These are phyloP conservation scores for Ceratothoa steindachneri DNA, from an alignment of 2,888 invertebrate species.

Conservation along the genomic window DNA sequence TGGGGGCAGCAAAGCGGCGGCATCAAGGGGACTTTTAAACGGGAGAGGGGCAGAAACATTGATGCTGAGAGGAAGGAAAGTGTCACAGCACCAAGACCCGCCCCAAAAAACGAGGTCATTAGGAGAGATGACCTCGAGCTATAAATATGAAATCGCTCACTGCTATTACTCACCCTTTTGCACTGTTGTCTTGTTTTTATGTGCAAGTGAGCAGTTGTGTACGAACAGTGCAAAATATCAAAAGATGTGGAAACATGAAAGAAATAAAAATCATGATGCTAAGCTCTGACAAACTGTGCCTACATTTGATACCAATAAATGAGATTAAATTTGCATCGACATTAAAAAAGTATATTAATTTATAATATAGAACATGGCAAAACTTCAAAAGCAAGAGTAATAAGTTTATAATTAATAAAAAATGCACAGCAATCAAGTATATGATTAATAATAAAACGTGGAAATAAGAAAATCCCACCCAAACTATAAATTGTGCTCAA, in stretches of 20 bases:
- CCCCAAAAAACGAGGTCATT: background rate
- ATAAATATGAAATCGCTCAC: background rate
- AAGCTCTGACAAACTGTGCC: conserved; percentile 45
- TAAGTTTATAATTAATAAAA: conserved; percentile 5
- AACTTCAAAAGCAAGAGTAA: conserved; percentile 45
- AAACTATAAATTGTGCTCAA: conserved; percentile 3
- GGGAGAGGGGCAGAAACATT: background rate
- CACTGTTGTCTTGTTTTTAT: conserved; percentile 12
- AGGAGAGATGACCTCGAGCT: background rate
- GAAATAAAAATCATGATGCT: conserved; percentile 38
- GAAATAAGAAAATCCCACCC: conserved; percentile 16
- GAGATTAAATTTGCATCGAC: conserved; percentile 13
- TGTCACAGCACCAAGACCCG: conserved; percentile 3
- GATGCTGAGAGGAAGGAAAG: background rate
- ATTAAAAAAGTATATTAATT: conserved; percentile 35
- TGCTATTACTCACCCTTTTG: conserved; percentile 12
- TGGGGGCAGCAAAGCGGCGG: background rate
- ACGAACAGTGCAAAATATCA: conserved; percentile 46
- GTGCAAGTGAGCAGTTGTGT: conserved; percentile 29
- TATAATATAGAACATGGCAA: conserved; percentile 36
- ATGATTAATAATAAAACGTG: conserved; percentile 28
- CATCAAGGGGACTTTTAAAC: background rate
- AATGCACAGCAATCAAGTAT: conserved; percentile 37
- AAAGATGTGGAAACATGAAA: conserved; percentile 18
- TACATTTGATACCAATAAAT: conserved; percentile 31